phyloP scores from a whole-genome alignment of 2,888 invertebrate species.

The Octodonta nipae region DNA sequence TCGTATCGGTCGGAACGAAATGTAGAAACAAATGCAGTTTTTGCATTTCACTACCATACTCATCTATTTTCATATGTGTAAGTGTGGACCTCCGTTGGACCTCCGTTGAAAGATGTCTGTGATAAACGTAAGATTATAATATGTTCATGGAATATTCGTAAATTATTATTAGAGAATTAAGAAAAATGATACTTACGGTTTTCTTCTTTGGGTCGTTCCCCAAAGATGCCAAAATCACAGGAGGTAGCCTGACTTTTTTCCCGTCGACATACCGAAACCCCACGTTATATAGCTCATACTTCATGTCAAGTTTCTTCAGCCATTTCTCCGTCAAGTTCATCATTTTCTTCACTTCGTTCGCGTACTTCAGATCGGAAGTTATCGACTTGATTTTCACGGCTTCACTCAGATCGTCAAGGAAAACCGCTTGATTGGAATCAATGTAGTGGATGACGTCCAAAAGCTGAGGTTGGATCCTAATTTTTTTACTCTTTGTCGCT shows the following conservation, averaged over 20 bases:
- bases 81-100: too few species aligned
- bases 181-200: constrained; percentile 24
- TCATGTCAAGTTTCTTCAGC: constrained; percentile 32
- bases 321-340: constrained; percentile 31
- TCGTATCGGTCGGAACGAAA: too few species aligned
- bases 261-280: constrained; percentile 27
- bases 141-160: too few species aligned
- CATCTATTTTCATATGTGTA: too few species aligned
- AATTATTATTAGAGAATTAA: too few species aligned
- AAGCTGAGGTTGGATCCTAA: constrained; percentile 29
- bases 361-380: constrained; percentile 26
- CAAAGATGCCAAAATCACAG: constrained; percentile 31
- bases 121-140: too few species aligned
- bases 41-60: too few species aligned
- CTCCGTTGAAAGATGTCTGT: too few species aligned
- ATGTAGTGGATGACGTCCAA: constrained; percentile 32
- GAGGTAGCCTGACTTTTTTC: constrained; percentile 29
- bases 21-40: too few species aligned
- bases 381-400: constrained; percentile 31
- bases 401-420: constrained; percentile 27
- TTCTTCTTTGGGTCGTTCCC: constrained; percentile 28
- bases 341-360: constrained; percentile 26
- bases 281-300: constrained; percentile 32
- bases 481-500: constrained; percentile 23
- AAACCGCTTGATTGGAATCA: constrained; percentile 27